These are phyloP conservation scores for Caenorhabditis zanzibari DNA, from an alignment of 2,888 invertebrate genomes.

Conservation along the genomic window DNA sequence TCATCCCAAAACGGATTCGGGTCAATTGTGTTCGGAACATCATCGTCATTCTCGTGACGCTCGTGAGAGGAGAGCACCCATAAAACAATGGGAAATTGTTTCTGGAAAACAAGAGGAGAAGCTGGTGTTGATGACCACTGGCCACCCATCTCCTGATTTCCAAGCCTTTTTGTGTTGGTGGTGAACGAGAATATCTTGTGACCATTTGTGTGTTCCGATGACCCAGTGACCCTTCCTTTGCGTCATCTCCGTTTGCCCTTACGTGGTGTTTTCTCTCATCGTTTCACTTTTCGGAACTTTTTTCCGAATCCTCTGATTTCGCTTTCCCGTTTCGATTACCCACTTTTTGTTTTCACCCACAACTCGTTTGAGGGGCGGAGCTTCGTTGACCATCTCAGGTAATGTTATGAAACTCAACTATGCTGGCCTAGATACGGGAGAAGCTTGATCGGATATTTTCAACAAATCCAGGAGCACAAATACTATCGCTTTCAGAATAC, in stretches of 20 bases:
- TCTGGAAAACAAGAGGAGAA: slow-evolving; percentile 12
- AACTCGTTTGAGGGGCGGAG: slow-evolving; percentile 42
- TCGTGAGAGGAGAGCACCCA: slow-evolving; percentile 32
- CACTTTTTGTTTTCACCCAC: slow-evolving; percentile 1
- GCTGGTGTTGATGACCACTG: slow-evolving; percentile 16
- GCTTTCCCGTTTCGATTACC: slow-evolving; percentile 37
- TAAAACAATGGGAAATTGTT: slow-evolving; percentile 34
- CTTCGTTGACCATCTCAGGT: slow-evolving; percentile 43
- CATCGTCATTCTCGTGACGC: slow-evolving; percentile 56
- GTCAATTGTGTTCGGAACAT: slow-evolving; percentile 55
- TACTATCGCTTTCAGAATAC: not conserved
- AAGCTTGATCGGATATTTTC: not conserved
- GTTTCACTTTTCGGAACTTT: slow-evolving; percentile 26
- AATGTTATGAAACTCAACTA: slow-evolving; percentile 18
- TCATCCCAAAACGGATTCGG: slow-evolving; percentile 36
- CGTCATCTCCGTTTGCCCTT: slow-evolving; percentile 58
- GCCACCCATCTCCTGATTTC: slow-evolving; percentile 37
- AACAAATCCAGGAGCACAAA: not conserved
- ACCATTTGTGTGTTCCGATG: slow-evolving; percentile 58
- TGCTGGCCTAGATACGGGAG: not conserved
- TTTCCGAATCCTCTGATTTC: slow-evolving; percentile 27
- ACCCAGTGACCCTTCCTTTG: slow-evolving; percentile 58
- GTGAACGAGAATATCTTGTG: slow-evolving; percentile 50
- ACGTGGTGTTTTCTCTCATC: slow-evolving; percentile 23
- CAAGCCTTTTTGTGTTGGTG: slow-evolving; percentile 39